Conservation (phyloP, 30 jellyfish, hydroid and myxozoan genomes). For the Calvadosia cruxmelitensis region DNA sequence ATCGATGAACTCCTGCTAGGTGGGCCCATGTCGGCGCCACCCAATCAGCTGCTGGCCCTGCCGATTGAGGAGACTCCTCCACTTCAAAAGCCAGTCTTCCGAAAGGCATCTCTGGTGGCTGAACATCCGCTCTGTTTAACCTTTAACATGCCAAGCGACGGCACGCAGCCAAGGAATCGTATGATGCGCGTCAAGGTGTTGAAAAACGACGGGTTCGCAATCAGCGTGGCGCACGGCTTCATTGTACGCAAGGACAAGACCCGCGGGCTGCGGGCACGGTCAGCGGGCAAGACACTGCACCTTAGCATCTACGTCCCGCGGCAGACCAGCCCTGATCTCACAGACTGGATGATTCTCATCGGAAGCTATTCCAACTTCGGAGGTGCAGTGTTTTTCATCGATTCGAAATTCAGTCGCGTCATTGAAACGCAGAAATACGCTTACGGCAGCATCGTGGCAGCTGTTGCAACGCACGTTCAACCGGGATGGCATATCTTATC, state of each 20-base stretch:
- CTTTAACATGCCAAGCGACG: conserved; percentile 79
- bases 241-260: conserved; percentile 80
- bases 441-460: conserved; percentile 95
- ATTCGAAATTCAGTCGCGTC: conserved; percentile 71
- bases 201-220: conserved; percentile 80
- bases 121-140: conserved; percentile 65
- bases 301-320: conserved; percentile 53
- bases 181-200: conserved; percentile 48
- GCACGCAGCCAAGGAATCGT: conserved; percentile 53
- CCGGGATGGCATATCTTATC: conserved; percentile 75
- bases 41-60: conserved; percentile 25
- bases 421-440: conserved; percentile 92
- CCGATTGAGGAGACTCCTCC: conserved; percentile 40
- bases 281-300: conserved; percentile 58
- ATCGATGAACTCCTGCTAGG: conserved; percentile 42
- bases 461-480: conserved; percentile 91
- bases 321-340: conserved; percentile 20
- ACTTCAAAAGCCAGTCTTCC: conserved; percentile 48
- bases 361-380: conserved; percentile 95
- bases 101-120: conserved; percentile 58
- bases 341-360: conserved; percentile 89
- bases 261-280: conserved; percentile 74
- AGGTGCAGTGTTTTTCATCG: conserved; percentile 84
- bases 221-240: conserved; percentile 90
- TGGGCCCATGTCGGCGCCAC: conserved; percentile 38